A percentile compares a stretch with the other conserved stretches of the same genome.
Conservation (phyloP, 2,797 vertebrate species). For the Danio jaintianensis region DNA sequence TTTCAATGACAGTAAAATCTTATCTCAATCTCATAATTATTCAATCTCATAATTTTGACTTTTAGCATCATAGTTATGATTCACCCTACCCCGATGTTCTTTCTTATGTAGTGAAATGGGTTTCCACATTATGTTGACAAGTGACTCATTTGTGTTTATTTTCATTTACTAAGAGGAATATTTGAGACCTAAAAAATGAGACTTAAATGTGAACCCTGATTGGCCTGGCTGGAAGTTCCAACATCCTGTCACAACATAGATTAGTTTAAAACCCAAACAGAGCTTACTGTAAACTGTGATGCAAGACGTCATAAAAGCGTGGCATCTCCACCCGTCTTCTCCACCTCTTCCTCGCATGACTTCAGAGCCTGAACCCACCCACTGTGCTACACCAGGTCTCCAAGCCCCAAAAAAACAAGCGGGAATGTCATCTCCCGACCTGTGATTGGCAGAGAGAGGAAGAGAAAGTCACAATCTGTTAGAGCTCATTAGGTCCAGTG, state of each 20-base stretch:
- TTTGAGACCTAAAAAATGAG: too few species aligned
- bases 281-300: slow-evolving; percentile 40
- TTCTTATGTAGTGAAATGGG: too few species aligned
- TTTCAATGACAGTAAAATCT: too few species aligned
- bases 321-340: slow-evolving; percentile 57
- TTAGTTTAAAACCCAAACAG: slow-evolving; percentile 3
- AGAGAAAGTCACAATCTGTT: slow-evolving; percentile 58
- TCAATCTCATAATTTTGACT: too few species aligned
- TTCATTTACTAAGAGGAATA: too few species aligned
- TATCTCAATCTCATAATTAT: too few species aligned
- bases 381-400: slow-evolving; percentile 37
- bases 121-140: too few species aligned
- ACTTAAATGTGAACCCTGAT: neutral
- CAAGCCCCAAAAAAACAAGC: slow-evolving; percentile 25
- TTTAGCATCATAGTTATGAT: too few species aligned
- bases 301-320: slow-evolving; percentile 59
- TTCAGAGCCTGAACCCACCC: slow-evolving; percentile 56
- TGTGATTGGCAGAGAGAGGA: slow-evolving; percentile 38
- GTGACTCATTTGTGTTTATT: too few species aligned
- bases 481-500: slow-evolving; percentile 63
- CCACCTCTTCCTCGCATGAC: slow-evolving; percentile 53
- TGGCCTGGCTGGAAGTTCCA: neutral
- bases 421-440: slow-evolving; percentile 51
- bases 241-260: slow-evolving; percentile 3
- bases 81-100: too few species aligned